These are phyloP conservation scores for Sympetrum striolatum DNA, from an alignment of 2,888 invertebrate species.

Conservation along the genomic window DNA sequence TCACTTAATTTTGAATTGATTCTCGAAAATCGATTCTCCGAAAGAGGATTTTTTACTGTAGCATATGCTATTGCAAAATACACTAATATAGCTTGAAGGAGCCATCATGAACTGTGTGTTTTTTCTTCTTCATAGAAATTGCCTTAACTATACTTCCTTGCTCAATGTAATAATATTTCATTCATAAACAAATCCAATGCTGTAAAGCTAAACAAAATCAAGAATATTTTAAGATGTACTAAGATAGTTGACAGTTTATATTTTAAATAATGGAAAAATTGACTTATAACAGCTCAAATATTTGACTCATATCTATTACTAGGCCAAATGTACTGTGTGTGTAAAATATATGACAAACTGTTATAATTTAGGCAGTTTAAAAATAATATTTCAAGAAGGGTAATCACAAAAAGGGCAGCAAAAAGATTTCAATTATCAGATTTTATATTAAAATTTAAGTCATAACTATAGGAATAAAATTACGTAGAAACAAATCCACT, in stretches of 20 bases:
- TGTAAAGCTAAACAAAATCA: too few relatives aligned
- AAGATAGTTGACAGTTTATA: background rate
- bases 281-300: background rate
- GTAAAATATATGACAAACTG: background rate
- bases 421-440: background rate
- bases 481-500: background rate
- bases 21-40: too few relatives aligned
- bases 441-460: background rate
- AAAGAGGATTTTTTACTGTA: too few relatives aligned
- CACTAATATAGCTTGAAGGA: too few relatives aligned
- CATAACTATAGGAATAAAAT: background rate
- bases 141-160: too few relatives aligned
- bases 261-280: background rate
- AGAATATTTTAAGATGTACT: too few relatives aligned
- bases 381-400: background rate
- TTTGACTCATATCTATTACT: background rate
- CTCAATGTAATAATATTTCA: too few relatives aligned
- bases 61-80: too few relatives aligned
- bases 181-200: too few relatives aligned
- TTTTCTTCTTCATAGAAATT: too few relatives aligned
- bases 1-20: too few relatives aligned
- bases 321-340: slow-evolving; percentile 6
- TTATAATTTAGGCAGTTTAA: background rate
- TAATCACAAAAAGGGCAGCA: background rate
- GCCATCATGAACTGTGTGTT: too few relatives aligned